phyloP scores from a whole-genome alignment of 1,140 invertebrate species.

The Eufriesea mexicana region DNA sequence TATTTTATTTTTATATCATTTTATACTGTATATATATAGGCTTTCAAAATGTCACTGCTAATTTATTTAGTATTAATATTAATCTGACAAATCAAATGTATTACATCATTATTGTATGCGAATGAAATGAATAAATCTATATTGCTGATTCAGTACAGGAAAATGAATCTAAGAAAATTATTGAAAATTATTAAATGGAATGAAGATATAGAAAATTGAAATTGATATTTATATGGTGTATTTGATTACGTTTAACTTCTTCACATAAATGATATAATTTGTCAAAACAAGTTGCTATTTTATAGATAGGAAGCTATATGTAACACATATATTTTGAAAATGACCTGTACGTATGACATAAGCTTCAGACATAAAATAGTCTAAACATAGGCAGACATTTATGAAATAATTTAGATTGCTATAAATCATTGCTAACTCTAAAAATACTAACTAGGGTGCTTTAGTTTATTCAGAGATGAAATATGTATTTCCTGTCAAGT shows the following conservation, averaged over 20 bases:
- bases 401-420: neutral
- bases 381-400: no score
- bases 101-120: no score
- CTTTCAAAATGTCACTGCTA: no score
- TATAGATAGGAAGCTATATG: neutral
- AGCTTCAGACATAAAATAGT: neutral
- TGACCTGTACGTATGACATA: neutral
- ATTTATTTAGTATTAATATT: no score
- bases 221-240: neutral
- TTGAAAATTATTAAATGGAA: no score
- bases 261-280: neutral
- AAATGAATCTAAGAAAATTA: no score
- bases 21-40: no score
- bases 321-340: neutral
- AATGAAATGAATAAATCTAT: no score
- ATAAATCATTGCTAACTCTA: neutral
- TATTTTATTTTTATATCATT: no score
- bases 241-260: neutral
- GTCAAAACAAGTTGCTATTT: neutral
- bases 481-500: no score
- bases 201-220: neutral
- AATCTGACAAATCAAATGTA: no score
- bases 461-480: neutral
- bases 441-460: neutral
- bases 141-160: no score